These are phyloP conservation scores for Protobothrops mucrosquamatus DNA, from an alignment of 2,113 vertebrate genomes.

Conservation along the genomic window DNA sequence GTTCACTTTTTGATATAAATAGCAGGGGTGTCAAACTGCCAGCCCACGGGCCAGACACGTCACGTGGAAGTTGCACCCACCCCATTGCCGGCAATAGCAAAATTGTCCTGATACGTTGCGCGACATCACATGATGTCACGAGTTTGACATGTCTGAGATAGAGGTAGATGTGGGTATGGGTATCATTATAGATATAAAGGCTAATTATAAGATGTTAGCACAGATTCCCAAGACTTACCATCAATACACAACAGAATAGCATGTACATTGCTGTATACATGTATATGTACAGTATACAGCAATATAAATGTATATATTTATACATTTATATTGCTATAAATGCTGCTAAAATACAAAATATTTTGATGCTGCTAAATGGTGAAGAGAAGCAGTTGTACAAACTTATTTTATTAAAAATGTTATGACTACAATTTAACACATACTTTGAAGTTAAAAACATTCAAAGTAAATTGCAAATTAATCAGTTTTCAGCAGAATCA, in stretches of 20 bases:
- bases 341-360: background rate
- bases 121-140: too few relatives aligned
- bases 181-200: background rate
- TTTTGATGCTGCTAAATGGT: background rate
- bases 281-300: too few relatives aligned
- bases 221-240: conserved; percentile 32
- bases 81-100: too few relatives aligned
- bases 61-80: too few relatives aligned
- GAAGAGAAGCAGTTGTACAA: background rate
- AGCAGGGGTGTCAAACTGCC: background rate
- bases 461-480: background rate
- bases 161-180: background rate
- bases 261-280: background rate
- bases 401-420: background rate
- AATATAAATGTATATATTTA: too few relatives aligned
- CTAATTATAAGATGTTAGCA: conserved; percentile 47
- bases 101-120: too few relatives aligned
- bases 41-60: too few relatives aligned
- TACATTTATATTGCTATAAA: too few relatives aligned
- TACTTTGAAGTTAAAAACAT: background rate
- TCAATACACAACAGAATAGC: conserved; percentile 6
- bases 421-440: background rate
- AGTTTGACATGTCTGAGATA: background rate
- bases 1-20: conserved; percentile 34
- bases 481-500: background rate